phyloP scores from a whole-genome alignment of 1,140 invertebrate genomes.

The Mizuhopecten yessoensis region DNA sequence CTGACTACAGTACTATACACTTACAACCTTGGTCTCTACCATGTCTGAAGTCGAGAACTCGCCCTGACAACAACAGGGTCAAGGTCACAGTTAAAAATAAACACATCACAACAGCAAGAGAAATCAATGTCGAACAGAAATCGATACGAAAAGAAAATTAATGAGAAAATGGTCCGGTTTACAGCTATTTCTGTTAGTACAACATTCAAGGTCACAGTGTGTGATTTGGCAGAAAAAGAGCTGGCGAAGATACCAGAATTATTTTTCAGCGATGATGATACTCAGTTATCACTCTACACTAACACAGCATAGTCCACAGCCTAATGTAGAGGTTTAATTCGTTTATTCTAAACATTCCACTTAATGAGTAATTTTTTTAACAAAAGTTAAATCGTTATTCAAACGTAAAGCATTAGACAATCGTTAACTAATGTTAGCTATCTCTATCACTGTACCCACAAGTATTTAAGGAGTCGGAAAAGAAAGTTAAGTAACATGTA shows the following conservation, averaged over 20 bases:
- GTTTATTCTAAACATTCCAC: not conserved
- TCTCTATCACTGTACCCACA: too few species aligned
- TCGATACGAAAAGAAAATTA: not conserved
- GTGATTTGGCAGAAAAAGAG: constrained; percentile 7
- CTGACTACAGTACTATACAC: constrained; percentile 3
- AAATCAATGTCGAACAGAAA: not conserved
- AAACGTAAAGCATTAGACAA: not conserved
- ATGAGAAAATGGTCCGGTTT: not conserved
- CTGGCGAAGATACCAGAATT: not conserved
- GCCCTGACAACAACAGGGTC: constrained; percentile 2
- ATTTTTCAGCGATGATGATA: not conserved
- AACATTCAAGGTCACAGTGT: not conserved
- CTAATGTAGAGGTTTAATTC: not conserved
- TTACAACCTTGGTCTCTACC: not conserved
- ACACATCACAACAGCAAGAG: constrained; percentile 14
- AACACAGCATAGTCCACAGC: not conserved
- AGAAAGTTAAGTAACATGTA: too few species aligned
- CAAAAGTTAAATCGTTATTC: not conserved
- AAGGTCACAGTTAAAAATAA: constrained; percentile 20
- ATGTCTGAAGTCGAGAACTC: constrained; percentile 26
- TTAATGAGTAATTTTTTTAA: not conserved
- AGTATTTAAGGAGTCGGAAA: too few species aligned
- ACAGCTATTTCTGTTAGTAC: not conserved
- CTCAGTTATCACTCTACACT: not conserved
- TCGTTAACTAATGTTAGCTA: not conserved